Base-by-base conservation (phyloP, 1,140 invertebrate genomes). In the Pantala flavescens region DNA sequence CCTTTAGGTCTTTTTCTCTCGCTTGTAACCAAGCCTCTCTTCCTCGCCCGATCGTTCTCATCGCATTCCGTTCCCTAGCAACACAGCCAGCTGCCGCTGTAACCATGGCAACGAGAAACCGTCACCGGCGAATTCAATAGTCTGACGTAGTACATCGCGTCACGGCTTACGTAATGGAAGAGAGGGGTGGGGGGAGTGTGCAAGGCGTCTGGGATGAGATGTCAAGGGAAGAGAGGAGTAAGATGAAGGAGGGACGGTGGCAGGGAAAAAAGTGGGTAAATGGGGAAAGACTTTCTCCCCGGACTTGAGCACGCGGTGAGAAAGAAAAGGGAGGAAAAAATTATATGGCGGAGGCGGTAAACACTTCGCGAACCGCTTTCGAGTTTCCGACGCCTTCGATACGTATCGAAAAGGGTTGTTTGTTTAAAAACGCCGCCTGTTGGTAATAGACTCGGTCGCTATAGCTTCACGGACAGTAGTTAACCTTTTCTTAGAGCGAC, bases 81-180 rank as follows among this genome's bases (percentile, higher is more conserved):
- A 63, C 49, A 63, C 49, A 63, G 49, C 49, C 49, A 63, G 49
- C 49, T 36, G 49, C 49, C 49, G 49, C 49, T 63, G 49, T 63
- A 63, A 19, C 49, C 49, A 63, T 63, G 49, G 49, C 49, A 63
- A 63, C 49, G 49, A 12, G 12, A 63, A 63, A 63, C 49, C 49
- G 49, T 63, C 49, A 63, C 49, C 49, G 49, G 14, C 49, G 49
- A 63, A 63, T 63, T 63, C 49, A 63, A 63, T 63, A 63, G 49
- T 63, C 49, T 63, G 49, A 63, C 49, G 49, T 63, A 63, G 49
- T 16, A 63, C 12, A 63, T 63, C 49, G 49, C 49, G 49, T 63
- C 49, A 63, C 49, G 49, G 49, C 49, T 21, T 63, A 63, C 49
- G 49, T 63, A 63, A 63, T 21, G n/a, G 16, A 12, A 21, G 49